Conservation (phyloP, 2,797 vertebrate genomes). For the Paratrypauchen microcephalus region DNA sequence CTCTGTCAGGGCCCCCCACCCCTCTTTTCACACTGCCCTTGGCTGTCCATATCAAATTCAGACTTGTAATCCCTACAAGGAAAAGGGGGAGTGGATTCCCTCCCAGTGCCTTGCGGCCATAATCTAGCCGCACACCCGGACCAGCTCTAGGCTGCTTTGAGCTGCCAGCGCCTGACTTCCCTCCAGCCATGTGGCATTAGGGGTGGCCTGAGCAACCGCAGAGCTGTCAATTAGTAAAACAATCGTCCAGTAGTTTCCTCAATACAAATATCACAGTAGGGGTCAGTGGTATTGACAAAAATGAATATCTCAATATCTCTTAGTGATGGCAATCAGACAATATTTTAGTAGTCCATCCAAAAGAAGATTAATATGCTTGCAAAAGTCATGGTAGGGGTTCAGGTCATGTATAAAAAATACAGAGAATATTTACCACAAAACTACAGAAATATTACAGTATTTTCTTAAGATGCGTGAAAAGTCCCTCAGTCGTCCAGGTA, state of each 20-base stretch:
- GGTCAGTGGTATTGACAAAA: constrained; percentile 14
- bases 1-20: constrained; percentile 18
- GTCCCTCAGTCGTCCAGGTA: no score
- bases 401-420: not conserved
- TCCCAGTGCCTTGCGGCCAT: constrained; percentile 39
- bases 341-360: not conserved
- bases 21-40: constrained; percentile 26
- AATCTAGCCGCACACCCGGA: constrained; percentile 41
- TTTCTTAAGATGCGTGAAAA: no score
- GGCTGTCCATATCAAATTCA: constrained; percentile 52
- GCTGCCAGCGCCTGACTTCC: constrained; percentile 35
- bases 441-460: not conserved
- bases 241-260: constrained; percentile 1
- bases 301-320: constrained; percentile 18
- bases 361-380: no score
- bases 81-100: constrained; percentile 44
- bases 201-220: constrained; percentile 4
- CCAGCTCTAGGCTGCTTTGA: constrained; percentile 24
- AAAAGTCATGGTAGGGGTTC: not conserved
- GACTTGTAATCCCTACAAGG: constrained; percentile 61
- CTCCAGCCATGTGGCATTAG: constrained; percentile 30
- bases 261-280: not conserved
- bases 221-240: constrained; percentile 26
- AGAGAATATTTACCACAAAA: not conserved
- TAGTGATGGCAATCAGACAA: not conserved